Base-by-base conservation (phyloP, 1,140 invertebrate genomes). In the Chrysomallon squamiferum region DNA sequence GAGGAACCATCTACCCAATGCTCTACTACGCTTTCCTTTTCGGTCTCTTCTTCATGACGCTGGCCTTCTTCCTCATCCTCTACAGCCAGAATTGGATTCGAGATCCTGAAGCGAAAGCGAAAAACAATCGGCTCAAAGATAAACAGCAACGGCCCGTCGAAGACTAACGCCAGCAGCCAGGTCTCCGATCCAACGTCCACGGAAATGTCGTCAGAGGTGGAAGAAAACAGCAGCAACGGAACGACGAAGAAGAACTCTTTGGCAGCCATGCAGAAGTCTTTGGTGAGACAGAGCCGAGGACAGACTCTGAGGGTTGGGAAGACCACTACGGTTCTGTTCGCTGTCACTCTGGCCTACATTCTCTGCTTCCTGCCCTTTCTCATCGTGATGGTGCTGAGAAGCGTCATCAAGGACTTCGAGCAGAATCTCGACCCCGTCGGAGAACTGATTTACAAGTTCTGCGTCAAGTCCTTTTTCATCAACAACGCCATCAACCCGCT, bases 11-110 rank as follows among this genome's bases (percentile, higher is more conserved):
- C 35, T 82, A 74, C 52, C 77, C 80, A 6, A 77, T 72, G 18
- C 52, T 79, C 29, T 82, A 80, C 64, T 82, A 80, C 68, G 77
- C 75, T 2, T 77, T 80, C 43, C 70, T 82, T 7, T 77, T 79
- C 61, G 50, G 75, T 4, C 61, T 80, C 9, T 82, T 82, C 61
- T 64, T 76, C 58, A 62, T 74, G 6, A 80, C 78, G 63, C 50
- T 78, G 3, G 41, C 71, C 3, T 78, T 80, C 61, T 79, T 82
- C 56, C 71, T 75, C 20, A 71, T 80, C 7, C 75, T 80, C 4
- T 82, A 82, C 63, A 69, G 67, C 32, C n/a, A 68, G 72, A 59
- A 79, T 82, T 15, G 77, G 78, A 1, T 47, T 74, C n/a, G 73
- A 75, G 49, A 77, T 81, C 27, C 76, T 73, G 68, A 71, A 60